phyloP scores from a whole-genome alignment of 2,113 vertebrate species.

The Paralichthys olivaceus region DNA sequence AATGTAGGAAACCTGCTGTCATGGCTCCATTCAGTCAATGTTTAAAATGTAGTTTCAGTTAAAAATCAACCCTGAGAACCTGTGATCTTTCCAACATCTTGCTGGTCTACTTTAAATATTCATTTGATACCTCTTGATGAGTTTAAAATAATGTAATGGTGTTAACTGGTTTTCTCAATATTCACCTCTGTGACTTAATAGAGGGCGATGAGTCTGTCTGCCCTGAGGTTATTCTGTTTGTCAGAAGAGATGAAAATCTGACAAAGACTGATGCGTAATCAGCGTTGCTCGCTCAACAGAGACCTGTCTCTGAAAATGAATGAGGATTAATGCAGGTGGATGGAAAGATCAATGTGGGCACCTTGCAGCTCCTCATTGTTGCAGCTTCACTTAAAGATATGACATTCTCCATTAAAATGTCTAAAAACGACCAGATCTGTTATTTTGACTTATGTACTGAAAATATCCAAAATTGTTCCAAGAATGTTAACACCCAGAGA shows the following conservation, averaged over 20 bases:
- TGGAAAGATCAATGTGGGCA: slow-evolving; percentile 42
- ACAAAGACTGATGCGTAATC: slow-evolving; percentile 64
- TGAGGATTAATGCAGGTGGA: slow-evolving; percentile 54
- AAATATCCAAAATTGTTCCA: no score
- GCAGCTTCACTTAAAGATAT: not conserved
- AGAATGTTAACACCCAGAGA: no score
- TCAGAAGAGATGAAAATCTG: slow-evolving; percentile 55
- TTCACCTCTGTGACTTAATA: slow-evolving; percentile 27
- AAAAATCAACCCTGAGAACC: not conserved
- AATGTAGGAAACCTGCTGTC: not conserved
- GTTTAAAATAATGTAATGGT: slow-evolving; percentile 21
- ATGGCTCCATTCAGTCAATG: not conserved
- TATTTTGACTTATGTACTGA: no score
- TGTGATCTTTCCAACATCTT: not conserved
- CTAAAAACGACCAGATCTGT: no score
- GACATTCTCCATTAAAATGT: not conserved
- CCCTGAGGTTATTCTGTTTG: slow-evolving; percentile 40
- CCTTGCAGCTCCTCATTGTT: slow-evolving; percentile 25
- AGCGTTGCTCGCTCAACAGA: slow-evolving; percentile 43
- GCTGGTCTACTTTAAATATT: not conserved
- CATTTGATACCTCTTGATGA: not conserved
- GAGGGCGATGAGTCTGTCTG: slow-evolving; percentile 29
- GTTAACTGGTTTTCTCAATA: not conserved
- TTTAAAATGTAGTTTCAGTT: slow-evolving; percentile 2
- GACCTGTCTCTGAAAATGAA: slow-evolving; percentile 47